These are phyloP conservation scores for Cossypha caffra DNA, from an alignment of 2,797 vertebrate genomes.

Conservation along the genomic window DNA sequence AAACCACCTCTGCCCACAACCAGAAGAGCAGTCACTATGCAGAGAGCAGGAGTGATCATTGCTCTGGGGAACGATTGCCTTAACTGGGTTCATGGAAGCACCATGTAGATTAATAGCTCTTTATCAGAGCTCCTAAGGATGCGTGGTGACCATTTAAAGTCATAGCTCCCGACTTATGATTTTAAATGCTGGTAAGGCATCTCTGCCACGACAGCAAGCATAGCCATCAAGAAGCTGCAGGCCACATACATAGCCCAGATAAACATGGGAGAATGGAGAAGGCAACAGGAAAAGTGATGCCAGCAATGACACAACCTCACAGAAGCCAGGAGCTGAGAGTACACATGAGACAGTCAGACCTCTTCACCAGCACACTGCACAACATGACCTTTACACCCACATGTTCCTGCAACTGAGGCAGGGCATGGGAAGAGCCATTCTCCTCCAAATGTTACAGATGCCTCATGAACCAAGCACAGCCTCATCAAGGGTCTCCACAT, in stretches of 20 bases:
- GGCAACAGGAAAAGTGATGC: background rate
- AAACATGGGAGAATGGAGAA: background rate
- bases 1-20: background rate
- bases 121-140: background rate
- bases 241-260: background rate
- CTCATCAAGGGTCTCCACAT: background rate
- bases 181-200: background rate
- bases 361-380: background rate
- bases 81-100: background rate
- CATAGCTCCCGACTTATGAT: background rate
- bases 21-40: background rate
- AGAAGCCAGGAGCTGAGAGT: background rate
- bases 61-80: background rate
- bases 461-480: background rate
- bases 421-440: background rate
- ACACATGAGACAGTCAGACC: background rate
- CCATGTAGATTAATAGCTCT: background rate
- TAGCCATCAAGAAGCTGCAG: background rate
- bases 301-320: background rate
- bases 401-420: background rate
- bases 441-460: background rate
- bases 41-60: background rate
- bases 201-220: background rate
- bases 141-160: conserved; percentile 4
- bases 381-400: background rate